A percentile compares a stretch with the other conserved stretches of the same genome.
phyloP scores from a whole-genome alignment of 2,113 vertebrate species.

The Lichenostomus cassidix region DNA sequence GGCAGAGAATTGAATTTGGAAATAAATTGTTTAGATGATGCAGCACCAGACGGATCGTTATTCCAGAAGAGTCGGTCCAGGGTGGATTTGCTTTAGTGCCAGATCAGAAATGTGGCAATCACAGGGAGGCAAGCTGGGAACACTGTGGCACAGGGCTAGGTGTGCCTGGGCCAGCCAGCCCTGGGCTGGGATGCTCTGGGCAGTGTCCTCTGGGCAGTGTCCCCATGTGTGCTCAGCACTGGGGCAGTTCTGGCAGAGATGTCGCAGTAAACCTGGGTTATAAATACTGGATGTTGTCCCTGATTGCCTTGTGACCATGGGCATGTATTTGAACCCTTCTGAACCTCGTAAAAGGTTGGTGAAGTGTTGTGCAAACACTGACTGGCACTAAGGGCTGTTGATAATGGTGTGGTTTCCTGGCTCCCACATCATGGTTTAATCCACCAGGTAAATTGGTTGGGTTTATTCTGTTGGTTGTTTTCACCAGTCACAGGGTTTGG shows the following conservation, averaged over 20 bases:
- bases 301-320: not conserved
- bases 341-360: not conserved
- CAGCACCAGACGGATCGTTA: not conserved
- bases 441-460: not conserved
- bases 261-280: fast-evolving
- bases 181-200: not conserved
- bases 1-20: not conserved
- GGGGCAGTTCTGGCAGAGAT: not conserved
- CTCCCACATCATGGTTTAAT: not conserved
- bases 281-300: not conserved
- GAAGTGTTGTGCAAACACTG: not conserved
- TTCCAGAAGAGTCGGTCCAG: not conserved
- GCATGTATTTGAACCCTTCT: not conserved
- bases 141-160: fast-evolving
- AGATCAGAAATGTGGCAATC: not conserved
- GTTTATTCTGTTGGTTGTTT: not conserved
- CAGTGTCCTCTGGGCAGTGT: not conserved
- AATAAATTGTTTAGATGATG: not conserved
- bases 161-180: not conserved
- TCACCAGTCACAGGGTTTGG: not conserved
- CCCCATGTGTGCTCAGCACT: fast-evolving
- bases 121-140: not conserved
- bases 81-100: not conserved
- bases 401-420: not conserved
- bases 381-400: not conserved